Base-by-base conservation (phyloP, 2,888 invertebrate genomes). In the Cloeon dipterum region DNA sequence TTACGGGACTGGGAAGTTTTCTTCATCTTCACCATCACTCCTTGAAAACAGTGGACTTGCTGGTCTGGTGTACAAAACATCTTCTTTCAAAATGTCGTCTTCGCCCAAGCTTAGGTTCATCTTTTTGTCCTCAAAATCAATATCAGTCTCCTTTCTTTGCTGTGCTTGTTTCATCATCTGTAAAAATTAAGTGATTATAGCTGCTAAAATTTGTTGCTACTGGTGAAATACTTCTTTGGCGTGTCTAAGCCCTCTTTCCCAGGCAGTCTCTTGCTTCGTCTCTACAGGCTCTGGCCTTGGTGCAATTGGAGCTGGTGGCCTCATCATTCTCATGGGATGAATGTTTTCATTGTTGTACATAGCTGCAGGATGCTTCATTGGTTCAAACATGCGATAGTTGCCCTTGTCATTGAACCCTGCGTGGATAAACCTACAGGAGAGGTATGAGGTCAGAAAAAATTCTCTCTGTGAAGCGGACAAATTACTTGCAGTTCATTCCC, bases 191-290 rank as follows among this genome's bases (percentile, higher is more conserved):
- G 35, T 29, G 20, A 21, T 13, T 13, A 5, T n/a, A n/a, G n/a
- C n/a, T n/a, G n/a, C n/a, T n/a, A n/a, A n/a, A n/a, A n/a, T n/a
- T n/a, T n/a, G n/a, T n/a, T n/a, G n/a, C n/a, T n/a, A n/a, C n/a
- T n/a, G n/a, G n/a, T n/a, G n/a, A n/a, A n/a, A n/a, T n/a, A 73
- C 71, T 68, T 93, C 93, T 58, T 93, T 94, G 20, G 94, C 93
- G 35, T 93, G 88, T 21, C 91, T 63, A 35, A 94, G 61, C 1
- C 93, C 94, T 36, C 93, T 64, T 55, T 94, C 93, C 94, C 94
- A 94, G 1, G 94, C 88, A 21, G 88, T 82, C 60, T 94, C 93
- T 0, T 76, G 67, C 11, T n/a, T n/a, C n/a, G n/a, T n/a, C n/a
- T n/a, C n/a, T n/a, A n/a, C n/a, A n/a, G n/a, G n/a, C n/a, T n/a